Conservation (phyloP, 2,888 invertebrate species). For the Clitarchus hookeri region DNA sequence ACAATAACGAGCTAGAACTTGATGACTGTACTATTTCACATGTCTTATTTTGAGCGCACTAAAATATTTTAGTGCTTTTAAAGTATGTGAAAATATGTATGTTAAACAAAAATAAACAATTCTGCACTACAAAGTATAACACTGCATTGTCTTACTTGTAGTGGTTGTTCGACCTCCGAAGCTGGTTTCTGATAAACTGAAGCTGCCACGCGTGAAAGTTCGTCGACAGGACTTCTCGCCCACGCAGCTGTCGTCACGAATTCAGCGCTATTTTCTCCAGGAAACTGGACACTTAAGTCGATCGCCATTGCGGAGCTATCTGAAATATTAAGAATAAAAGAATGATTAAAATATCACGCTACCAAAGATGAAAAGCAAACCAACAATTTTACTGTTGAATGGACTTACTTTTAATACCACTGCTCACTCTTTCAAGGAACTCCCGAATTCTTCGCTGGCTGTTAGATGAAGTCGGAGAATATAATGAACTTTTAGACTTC, state of each 20-base stretch:
- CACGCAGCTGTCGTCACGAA: not conserved
- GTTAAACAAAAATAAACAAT: not conserved
- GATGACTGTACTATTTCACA: no score
- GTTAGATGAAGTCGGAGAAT: not conserved
- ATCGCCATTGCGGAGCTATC: not conserved
- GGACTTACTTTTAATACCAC: slow-evolving; percentile 11
- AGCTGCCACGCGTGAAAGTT: not conserved
- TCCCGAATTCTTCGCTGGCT: not conserved
- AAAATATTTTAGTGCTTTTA: no score
- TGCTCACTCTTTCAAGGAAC: not conserved
- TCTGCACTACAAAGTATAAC: not conserved
- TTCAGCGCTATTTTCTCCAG: not conserved
- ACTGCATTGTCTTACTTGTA: not conserved
- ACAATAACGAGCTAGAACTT: no score
- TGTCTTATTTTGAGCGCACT: no score
- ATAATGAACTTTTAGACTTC: not conserved
- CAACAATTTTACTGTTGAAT: not conserved
- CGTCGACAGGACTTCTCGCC: not conserved
- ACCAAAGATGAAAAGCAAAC: not conserved
- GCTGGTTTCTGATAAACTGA: slow-evolving; percentile 10
- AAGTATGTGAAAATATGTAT: no score
- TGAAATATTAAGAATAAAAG: not conserved
- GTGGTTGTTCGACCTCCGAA: not conserved
- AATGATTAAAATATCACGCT: not conserved
- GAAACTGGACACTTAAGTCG: not conserved